phyloP scores from a whole-genome alignment of 37 sponge, comb jelly and placozoan species.

The Ephydatia muelleri region DNA sequence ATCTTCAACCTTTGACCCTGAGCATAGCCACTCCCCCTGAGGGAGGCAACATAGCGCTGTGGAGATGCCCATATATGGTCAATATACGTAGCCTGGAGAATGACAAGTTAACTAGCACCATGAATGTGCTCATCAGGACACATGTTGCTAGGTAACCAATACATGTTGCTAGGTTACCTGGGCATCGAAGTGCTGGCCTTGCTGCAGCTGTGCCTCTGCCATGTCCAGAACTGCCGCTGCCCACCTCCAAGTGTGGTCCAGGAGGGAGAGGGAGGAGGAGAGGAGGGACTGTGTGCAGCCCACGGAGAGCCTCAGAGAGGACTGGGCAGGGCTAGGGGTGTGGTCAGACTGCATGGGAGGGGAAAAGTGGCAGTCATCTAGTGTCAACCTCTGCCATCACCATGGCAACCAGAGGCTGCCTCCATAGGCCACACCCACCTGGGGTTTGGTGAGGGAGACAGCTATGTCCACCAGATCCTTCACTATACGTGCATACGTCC shows the following conservation, averaged over 20 bases:
- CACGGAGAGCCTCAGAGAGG: constrained; percentile 28
- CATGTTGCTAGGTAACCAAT: not conserved
- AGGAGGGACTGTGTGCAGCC: not conserved
- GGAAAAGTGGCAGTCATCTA: not conserved
- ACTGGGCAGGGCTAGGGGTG: constrained; percentile 4
- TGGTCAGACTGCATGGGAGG: not conserved
- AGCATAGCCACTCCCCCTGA: constrained; percentile 42
- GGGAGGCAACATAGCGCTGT: constrained; percentile 68
- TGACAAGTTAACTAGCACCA: not conserved
- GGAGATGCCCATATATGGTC: not conserved
- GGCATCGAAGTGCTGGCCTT: constrained; percentile 65
- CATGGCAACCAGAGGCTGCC: not conserved
- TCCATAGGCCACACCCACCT: not conserved
- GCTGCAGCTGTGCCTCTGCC: constrained; percentile 74
- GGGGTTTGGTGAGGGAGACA: not conserved
- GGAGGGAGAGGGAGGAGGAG: not conserved
- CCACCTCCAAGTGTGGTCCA: constrained; percentile 82
- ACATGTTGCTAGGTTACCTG: constrained; percentile 31
- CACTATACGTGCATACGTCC: constrained; percentile 74
- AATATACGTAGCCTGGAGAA: not conserved
- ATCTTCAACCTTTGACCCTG: not conserved
- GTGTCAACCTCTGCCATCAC: not conserved
- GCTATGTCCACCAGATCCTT: constrained; percentile 77
- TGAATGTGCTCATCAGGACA: not conserved
- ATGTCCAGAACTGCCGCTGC: constrained; percentile 62